Percentiles rank a stretch among this genome's conserved stretches.
Evolutionary conservation across 2,888 invertebrate genomes (phyloP).

Genomic region (Belgica antarctica): DNA sequence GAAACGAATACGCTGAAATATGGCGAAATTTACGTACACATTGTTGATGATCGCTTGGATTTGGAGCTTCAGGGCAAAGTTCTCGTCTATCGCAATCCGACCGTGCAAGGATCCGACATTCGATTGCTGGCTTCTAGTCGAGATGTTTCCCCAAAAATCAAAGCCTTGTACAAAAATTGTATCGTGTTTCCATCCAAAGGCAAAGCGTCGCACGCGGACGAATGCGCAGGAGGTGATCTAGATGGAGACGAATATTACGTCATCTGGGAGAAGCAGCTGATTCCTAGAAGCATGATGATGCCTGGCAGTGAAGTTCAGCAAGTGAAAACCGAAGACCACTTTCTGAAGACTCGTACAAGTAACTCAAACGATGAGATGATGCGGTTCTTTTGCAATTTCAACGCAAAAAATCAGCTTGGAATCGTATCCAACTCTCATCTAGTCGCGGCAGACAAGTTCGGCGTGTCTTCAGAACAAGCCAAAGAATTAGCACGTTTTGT

Average conservation of each 20-base stretch:
- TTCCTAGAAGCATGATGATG: not conserved
- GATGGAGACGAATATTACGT: slow-evolving; percentile 12
- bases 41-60: not conserved
- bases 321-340: not conserved
- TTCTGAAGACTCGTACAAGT: no score
- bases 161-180: not conserved
- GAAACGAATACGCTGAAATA: slow-evolving; percentile 2
- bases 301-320: not conserved
- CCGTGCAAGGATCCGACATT: not conserved
- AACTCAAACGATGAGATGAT: not conserved
- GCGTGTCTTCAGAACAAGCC: not conserved
- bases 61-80: not conserved
- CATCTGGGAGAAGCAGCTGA: not conserved
- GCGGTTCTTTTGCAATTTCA: slow-evolving; percentile 3
- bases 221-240: slow-evolving; percentile 18
- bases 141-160: not conserved
- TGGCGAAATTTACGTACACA: slow-evolving; percentile 19
- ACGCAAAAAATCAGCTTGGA: not conserved
- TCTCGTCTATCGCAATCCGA: not conserved
- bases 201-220: not conserved
- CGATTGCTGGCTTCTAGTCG: not conserved
- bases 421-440: slow-evolving; percentile 5
- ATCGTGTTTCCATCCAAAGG: not conserved
- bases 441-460: not conserved
- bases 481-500: not conserved